These are phyloP conservation scores for Myiopsitta monachus DNA, from an alignment of 2,113 vertebrate genomes.

Conservation along the genomic window DNA sequence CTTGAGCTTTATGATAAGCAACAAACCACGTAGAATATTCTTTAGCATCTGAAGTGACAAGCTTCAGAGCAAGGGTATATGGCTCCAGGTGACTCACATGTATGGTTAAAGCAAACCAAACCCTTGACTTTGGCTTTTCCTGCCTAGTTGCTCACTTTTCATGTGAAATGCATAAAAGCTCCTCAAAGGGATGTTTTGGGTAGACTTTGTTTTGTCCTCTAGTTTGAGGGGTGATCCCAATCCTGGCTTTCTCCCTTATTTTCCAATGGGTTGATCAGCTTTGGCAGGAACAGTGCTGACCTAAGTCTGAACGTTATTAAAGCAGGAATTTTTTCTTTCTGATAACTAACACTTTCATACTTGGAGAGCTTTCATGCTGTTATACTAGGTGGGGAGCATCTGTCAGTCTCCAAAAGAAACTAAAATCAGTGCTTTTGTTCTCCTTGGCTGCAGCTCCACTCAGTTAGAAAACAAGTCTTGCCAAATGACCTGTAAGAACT, in stretches of 20 bases:
- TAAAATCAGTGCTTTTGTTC: not conserved
- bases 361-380: not conserved
- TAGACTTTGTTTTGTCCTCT: not conserved
- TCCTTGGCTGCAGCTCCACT: not conserved
- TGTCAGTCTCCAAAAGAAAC: not conserved
- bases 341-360: not conserved
- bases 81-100: not conserved
- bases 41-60: not conserved
- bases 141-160: not conserved
- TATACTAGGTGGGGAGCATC: not conserved
- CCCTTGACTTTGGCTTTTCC: not conserved
- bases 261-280: not conserved
- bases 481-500: not conserved
- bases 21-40: not conserved
- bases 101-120: not conserved
- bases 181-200: not conserved
- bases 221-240: not conserved
- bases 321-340: not conserved
- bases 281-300: not conserved
- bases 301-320: not conserved
- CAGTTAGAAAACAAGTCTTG: not conserved
- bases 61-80: not conserved
- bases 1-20: not conserved
- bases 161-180: not conserved
- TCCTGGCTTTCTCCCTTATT: not conserved